These are phyloP conservation scores for Saccopteryx leptura DNA, from an alignment of 2,113 vertebrate species.

Conservation along the genomic window DNA sequence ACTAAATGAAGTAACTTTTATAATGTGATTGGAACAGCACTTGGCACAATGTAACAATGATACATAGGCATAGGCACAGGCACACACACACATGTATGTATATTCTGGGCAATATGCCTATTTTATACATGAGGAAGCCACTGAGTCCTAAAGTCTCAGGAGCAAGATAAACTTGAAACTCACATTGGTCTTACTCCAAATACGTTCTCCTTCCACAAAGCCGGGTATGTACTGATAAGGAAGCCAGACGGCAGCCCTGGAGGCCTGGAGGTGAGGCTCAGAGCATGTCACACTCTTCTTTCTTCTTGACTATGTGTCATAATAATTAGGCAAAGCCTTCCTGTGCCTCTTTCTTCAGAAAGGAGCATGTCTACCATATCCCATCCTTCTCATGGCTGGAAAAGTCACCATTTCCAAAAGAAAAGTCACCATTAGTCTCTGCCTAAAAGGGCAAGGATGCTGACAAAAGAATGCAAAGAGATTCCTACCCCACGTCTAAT, in stretches of 20 bases:
- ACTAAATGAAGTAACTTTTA: neutral
- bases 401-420: neutral
- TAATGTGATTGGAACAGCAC: neutral
- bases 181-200: neutral
- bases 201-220: neutral
- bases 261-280: too few species aligned
- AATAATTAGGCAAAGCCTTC: neutral
- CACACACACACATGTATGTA: neutral
- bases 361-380: neutral
- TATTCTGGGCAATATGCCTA: neutral
- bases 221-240: neutral
- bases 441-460: neutral
- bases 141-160: neutral
- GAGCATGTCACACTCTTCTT: neutral
- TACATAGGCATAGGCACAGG: too few species aligned
- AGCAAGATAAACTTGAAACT: neutral
- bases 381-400: neutral
- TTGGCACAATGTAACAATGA: neutral
- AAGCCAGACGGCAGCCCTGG: neutral
- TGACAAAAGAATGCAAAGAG: neutral
- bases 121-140: neutral
- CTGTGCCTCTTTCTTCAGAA: neutral
- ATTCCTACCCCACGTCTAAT: neutral
- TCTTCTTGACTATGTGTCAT: neutral
- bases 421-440: too few species aligned